Evolutionary conservation across 1,140 invertebrate species (phyloP).

Genomic region (Saxidomus purpurata): DNA sequence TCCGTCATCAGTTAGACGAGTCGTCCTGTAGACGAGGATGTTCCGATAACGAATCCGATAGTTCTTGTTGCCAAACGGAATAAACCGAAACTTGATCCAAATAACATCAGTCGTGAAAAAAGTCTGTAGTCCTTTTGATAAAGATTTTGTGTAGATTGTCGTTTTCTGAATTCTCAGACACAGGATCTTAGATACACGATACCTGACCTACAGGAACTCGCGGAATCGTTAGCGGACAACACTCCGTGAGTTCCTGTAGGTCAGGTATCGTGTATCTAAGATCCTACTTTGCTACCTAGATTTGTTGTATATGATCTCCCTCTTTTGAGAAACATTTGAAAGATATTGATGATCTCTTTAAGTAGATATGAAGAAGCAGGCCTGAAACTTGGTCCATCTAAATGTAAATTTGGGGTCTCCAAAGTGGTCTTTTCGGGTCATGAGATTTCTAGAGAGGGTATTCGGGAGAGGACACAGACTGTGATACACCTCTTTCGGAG

Average conservation of each 20-base stretch:
- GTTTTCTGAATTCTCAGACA: slow-evolving; percentile 55
- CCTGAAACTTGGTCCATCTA: slow-evolving; percentile 59
- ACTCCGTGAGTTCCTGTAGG: no score
- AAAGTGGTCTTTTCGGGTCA: no score
- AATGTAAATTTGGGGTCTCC: slow-evolving; percentile 63
- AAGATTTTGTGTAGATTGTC: slow-evolving; percentile 61
- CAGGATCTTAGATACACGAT: slow-evolving; percentile 52
- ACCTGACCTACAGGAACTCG: slow-evolving; percentile 63
- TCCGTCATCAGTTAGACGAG: slow-evolving; percentile 54
- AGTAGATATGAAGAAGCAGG: slow-evolving; percentile 29
- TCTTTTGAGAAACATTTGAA: slow-evolving; percentile 61
- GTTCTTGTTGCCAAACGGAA: slow-evolving; percentile 57
- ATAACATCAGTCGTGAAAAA: neutral
- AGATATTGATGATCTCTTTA: slow-evolving; percentile 65
- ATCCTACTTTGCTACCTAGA: no score
- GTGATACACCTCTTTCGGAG: no score
- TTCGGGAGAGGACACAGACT: no score
- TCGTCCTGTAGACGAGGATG: slow-evolving; percentile 43
- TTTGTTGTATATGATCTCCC: slow-evolving; percentile 50
- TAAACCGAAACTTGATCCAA: slow-evolving; percentile 49
- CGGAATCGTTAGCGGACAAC: slow-evolving; percentile 55
- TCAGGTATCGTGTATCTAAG: no score
- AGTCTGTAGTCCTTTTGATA: slow-evolving; percentile 46
- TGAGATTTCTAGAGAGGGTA: no score
- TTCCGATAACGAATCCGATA: slow-evolving; percentile 56